Evolutionary conservation across 2,113 vertebrate species (phyloP).

Genomic region (Planiliza haematocheilus): DNA sequence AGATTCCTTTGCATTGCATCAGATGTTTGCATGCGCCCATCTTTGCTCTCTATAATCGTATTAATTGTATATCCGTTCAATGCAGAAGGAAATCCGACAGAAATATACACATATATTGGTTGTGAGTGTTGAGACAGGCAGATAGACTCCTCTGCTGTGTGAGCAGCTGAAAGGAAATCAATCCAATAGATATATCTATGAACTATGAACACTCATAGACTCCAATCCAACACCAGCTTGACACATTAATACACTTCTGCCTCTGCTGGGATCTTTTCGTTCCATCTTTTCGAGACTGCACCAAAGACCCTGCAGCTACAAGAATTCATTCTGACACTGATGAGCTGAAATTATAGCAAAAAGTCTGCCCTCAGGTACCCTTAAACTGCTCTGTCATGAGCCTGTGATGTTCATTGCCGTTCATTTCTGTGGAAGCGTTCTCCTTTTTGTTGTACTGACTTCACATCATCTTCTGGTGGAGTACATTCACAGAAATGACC

Average conservation of each 20-base stretch:
- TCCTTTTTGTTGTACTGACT: constrained; percentile 6
- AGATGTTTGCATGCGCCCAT: not conserved
- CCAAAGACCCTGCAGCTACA: constrained; percentile 31
- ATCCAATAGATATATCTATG: constrained; percentile 26
- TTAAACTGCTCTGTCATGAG: constrained; percentile 17
- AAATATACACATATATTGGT: not conserved
- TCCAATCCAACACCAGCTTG: constrained; percentile 19
- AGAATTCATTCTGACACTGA: constrained; percentile 47
- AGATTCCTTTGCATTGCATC: not conserved
- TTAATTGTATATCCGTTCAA: not conserved
- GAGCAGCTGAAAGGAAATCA: constrained; percentile 24
- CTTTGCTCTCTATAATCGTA: not conserved
- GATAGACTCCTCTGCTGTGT: not conserved
- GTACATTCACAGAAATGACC: not conserved
- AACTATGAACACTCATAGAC: constrained; percentile 22
- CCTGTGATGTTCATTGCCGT: constrained; percentile 19
- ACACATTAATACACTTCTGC: constrained; percentile 9
- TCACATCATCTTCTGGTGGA: not conserved
- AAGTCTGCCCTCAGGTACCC: constrained; percentile 3
- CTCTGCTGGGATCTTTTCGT: constrained; percentile 15
- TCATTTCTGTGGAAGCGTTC: constrained; percentile 8
- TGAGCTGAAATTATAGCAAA: constrained; percentile 30
- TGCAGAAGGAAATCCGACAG: constrained; percentile 18
- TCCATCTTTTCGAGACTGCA: constrained; percentile 21
- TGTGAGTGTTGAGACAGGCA: not conserved